Evolutionary conservation across 2,113 vertebrate genomes (phyloP).

Genomic region (Crotalus horridus): DNA sequence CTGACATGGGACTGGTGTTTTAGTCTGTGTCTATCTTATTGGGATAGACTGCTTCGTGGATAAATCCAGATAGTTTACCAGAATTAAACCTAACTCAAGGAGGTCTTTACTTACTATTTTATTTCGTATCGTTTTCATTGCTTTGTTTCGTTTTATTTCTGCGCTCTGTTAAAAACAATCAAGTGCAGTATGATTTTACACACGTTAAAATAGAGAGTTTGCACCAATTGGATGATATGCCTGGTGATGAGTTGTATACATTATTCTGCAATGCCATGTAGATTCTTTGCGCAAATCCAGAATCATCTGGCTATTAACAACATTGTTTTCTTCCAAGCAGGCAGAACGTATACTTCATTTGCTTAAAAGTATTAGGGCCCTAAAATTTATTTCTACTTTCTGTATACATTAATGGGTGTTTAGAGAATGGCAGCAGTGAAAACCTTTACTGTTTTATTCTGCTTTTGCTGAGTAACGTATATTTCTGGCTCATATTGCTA

Average conservation of each 20-base stretch:
- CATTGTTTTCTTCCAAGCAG: background rate
- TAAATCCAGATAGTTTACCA: no score
- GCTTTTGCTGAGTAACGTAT: background rate
- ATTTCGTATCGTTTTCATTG: background rate
- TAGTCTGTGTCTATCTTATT: no score
- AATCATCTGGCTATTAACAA: background rate
- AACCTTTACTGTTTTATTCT: slow-evolving; percentile 11
- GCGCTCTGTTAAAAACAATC: no score
- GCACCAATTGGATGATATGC: no score
- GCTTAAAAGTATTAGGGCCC: background rate
- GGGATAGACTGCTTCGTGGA: no score
- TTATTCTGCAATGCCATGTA: background rate
- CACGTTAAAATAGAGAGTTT: no score
- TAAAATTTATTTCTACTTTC: background rate
- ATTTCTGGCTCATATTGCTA: slow-evolving; percentile 12
- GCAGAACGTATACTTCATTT: background rate
- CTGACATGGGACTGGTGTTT: background rate
- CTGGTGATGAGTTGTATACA: background rate
- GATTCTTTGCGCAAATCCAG: no score
- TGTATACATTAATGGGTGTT: background rate
- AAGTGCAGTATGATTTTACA: no score
- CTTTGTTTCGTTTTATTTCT: no score
- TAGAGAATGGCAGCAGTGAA: slow-evolving; percentile 2
- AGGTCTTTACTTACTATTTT: background rate
- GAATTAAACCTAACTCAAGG: no score